Conservation (phyloP, 2,113 vertebrate genomes). For the Poeciliopsis prolifica region DNA sequence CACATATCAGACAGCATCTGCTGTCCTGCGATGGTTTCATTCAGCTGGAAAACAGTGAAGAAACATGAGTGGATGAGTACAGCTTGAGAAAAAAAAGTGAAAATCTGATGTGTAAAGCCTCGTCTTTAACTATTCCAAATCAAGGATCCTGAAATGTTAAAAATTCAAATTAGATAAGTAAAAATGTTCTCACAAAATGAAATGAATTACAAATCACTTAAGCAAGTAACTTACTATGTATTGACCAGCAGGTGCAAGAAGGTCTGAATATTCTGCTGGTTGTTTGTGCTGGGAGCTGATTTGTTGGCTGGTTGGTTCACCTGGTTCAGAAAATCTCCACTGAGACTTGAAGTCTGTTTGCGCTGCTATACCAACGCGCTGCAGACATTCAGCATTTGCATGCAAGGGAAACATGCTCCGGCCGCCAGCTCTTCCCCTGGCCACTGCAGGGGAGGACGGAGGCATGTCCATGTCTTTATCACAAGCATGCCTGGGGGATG, state of each 20-base stretch:
- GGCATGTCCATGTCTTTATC: slow-evolving; percentile 70
- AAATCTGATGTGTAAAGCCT: neutral
- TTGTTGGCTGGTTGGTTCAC: slow-evolving; percentile 40
- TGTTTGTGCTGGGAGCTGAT: slow-evolving; percentile 12
- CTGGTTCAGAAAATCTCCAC: slow-evolving; percentile 60
- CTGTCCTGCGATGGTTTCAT: slow-evolving; percentile 20
- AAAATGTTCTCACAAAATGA: no score
- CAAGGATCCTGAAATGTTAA: neutral
- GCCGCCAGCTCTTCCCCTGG: slow-evolving; percentile 68
- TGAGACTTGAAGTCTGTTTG: slow-evolving; percentile 71
- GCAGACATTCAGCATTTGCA: slow-evolving; percentile 67
- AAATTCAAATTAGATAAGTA: no score
- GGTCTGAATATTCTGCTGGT: neutral
- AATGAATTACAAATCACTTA: no score
- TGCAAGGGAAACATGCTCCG: slow-evolving; percentile 67
- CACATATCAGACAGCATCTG: slow-evolving; percentile 58
- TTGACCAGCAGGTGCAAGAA: no score
- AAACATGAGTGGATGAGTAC: slow-evolving; percentile 3
- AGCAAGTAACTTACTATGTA: no score
- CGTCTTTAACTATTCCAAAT: neutral
- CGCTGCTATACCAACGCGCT: slow-evolving; percentile 74
- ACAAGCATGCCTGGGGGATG: slow-evolving; percentile 75
- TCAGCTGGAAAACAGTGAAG: slow-evolving; percentile 27
- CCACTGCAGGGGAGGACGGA: slow-evolving; percentile 74
- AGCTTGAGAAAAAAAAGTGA: neutral